Evolutionary conservation across 2,888 invertebrate species (phyloP).

Genomic region (Pachycephus smyrnensis): DNA sequence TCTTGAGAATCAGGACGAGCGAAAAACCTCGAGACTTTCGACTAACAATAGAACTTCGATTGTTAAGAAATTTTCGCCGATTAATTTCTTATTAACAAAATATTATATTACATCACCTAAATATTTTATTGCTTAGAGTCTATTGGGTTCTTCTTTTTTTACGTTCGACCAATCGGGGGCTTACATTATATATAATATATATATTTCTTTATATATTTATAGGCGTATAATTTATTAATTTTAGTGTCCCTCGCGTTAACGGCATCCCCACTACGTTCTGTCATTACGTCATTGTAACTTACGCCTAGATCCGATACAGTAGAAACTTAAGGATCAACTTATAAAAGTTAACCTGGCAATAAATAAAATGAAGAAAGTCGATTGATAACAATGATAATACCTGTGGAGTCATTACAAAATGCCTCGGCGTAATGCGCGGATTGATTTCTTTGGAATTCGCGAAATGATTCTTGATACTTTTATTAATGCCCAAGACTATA

Average conservation of each 20-base stretch:
- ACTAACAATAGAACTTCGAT: slow-evolving; percentile 48
- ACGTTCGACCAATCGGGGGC: background rate
- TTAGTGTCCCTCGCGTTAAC: background rate
- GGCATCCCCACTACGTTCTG: background rate
- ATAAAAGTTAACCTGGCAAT: background rate
- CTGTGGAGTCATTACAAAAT: background rate
- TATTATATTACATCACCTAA: slow-evolving; percentile 64
- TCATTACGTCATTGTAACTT: background rate
- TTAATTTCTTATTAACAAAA: slow-evolving; percentile 61
- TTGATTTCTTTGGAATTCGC: background rate
- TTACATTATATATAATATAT: slow-evolving; percentile 16
- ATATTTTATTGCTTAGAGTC: slow-evolving; percentile 63
- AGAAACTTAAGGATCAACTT: background rate
- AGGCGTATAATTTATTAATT: slow-evolving; percentile 21
- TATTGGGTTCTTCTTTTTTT: slow-evolving; percentile 53
- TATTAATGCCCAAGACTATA: background rate
- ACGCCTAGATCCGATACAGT: background rate
- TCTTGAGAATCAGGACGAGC: slow-evolving; percentile 6
- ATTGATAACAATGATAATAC: background rate
- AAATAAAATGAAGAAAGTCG: background rate
- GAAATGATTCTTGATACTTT: background rate
- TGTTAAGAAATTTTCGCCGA: slow-evolving; percentile 58
- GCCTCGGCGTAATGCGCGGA: slow-evolving; percentile 4
- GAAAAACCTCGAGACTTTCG: slow-evolving; percentile 47
- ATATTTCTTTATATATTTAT: slow-evolving; percentile 33